Conservation (phyloP, 1,140 invertebrate species). For the Drosophila eugracilis region DNA sequence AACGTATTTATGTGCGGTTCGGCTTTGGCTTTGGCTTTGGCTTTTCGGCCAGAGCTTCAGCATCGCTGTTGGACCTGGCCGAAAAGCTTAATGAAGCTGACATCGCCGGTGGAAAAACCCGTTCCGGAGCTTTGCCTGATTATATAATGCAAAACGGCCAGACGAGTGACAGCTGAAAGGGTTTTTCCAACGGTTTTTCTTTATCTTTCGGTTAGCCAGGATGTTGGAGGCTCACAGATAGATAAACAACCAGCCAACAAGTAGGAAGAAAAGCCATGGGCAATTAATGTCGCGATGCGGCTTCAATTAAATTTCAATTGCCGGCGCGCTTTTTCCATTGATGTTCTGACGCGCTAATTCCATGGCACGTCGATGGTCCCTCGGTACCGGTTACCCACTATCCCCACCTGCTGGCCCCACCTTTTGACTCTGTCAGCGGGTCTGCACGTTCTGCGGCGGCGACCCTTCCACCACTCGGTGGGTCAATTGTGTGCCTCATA, state of each 20-base stretch:
- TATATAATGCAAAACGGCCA: constrained; percentile 46
- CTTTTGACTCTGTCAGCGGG: constrained; percentile 27
- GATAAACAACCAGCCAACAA: constrained; percentile 13
- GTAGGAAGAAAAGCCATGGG: constrained; percentile 22
- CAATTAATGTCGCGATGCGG: constrained; percentile 65
- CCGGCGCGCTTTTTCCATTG: constrained; percentile 58
- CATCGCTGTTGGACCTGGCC: constrained; percentile 28
- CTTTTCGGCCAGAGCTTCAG: constrained; percentile 41
- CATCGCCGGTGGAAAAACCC: constrained; percentile 31
- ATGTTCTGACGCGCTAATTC: constrained; percentile 71
- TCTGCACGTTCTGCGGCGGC: constrained; percentile 45
- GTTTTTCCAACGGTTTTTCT: constrained; percentile 48
- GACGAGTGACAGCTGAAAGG: constrained; percentile 51
- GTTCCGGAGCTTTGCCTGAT: constrained; percentile 45
- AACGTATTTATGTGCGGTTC: constrained; percentile 62
- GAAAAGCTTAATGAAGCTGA: constrained; percentile 67
- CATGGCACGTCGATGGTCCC: constrained; percentile 47
- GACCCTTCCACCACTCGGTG: constrained; percentile 44
- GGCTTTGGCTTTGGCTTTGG: too few species aligned
- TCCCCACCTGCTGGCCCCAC: constrained; percentile 24
- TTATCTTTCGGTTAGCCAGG: constrained; percentile 23
- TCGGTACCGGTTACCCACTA: background rate
- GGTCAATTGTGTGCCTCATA: constrained; percentile 70
- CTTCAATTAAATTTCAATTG: constrained; percentile 77
- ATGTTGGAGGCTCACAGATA: constrained; percentile 15